phyloP scores from a whole-genome alignment of 2,113 vertebrate genomes.

The Nettapus auritus region DNA sequence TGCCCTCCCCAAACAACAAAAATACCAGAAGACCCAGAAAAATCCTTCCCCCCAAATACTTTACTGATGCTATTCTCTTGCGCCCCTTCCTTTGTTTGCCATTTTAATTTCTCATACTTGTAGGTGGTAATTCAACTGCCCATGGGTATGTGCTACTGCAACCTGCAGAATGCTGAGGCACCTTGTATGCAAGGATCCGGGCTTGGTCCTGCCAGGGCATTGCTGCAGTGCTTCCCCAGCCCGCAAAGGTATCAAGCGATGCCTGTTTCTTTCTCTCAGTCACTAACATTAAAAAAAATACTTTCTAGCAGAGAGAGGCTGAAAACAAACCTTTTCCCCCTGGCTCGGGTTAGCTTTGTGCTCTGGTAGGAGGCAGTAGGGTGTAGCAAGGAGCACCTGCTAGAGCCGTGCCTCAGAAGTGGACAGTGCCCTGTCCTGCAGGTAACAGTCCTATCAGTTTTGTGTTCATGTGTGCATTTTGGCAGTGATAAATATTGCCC shows the following conservation, averaged over 20 bases:
- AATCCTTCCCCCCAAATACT: not conserved
- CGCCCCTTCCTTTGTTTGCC: not conserved
- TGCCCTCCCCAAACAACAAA: not conserved
- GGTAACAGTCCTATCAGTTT: not conserved
- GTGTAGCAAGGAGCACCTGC: not conserved
- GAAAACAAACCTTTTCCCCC: not conserved
- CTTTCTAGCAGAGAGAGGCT: not conserved
- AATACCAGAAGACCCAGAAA: not conserved
- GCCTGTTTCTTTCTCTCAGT: not conserved
- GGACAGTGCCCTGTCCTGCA: not conserved
- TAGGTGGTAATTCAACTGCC: not conserved
- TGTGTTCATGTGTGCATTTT: not conserved
- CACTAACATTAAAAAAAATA: not conserved
- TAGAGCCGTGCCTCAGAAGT: not conserved
- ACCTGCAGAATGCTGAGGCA: not conserved
- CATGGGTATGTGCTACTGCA: not conserved
- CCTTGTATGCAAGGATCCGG: not conserved
- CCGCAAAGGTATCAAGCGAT: not conserved
- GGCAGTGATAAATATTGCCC: not conserved
- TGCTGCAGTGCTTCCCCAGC: not conserved
- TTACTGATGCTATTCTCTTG: not conserved
- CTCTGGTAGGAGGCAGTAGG: not conserved
- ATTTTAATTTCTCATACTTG: not conserved
- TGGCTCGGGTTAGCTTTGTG: not conserved
- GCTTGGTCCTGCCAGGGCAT: not conserved